Evolutionary conservation across 1,140 invertebrate species (phyloP).

Genomic region (Zaprionus gabonicus): DNA sequence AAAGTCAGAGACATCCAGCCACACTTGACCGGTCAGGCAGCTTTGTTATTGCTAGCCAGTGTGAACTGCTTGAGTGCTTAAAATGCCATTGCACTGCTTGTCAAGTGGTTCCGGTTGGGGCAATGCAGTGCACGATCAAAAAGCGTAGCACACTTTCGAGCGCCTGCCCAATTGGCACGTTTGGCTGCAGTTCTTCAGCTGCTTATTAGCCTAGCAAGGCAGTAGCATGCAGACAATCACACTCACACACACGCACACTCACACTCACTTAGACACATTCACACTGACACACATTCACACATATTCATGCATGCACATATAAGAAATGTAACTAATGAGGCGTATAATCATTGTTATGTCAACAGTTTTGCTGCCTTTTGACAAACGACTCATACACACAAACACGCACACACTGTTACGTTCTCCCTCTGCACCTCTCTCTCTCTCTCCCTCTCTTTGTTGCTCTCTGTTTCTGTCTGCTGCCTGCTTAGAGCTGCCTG

Average conservation of each 20-base stretch:
- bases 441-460: background rate
- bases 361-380: constrained; percentile 81
- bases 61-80: constrained; percentile 16
- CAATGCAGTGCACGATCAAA: constrained; percentile 21
- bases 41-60: constrained; percentile 8
- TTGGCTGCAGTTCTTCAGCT: constrained; percentile 23
- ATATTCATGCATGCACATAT: constrained; percentile 18
- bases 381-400: constrained; percentile 64
- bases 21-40: constrained; percentile 6
- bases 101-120: constrained; percentile 28
- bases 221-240: constrained; percentile 17
- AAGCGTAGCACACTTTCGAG: constrained; percentile 47
- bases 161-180: constrained; percentile 25
- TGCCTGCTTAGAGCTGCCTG: constrained; percentile 22
- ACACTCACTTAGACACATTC: constrained; percentile 10
- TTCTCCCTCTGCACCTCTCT: background rate
- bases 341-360: constrained; percentile 83
- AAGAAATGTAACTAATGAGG: constrained; percentile 79
- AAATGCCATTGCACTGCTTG: constrained; percentile 8
- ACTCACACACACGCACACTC: constrained; percentile 15
- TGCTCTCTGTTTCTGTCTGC: background rate
- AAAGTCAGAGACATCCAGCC: background rate
- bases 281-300: constrained; percentile 19
- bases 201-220: constrained; percentile 45
- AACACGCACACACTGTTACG: constrained; percentile 5